Conservation (phyloP, 2,888 invertebrate species). For the Phymatocera aterrima region DNA sequence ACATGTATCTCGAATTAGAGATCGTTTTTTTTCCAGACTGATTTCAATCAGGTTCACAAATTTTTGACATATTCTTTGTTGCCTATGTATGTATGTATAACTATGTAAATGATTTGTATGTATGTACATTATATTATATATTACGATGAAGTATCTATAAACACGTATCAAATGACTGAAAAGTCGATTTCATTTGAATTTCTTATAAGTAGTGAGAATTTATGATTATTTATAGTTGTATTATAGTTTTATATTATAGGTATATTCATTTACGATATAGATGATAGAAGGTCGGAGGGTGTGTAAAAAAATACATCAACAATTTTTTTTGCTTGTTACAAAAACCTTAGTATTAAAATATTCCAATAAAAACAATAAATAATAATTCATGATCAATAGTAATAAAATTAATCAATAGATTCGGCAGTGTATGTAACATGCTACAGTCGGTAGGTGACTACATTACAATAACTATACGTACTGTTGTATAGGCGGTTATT, state of each 20-base stretch:
- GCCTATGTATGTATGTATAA: background rate
- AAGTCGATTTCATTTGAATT: background rate
- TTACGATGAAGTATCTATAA: constrained; percentile 4
- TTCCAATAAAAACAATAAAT: constrained; percentile 73
- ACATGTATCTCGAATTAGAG: background rate
- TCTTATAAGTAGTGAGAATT: background rate
- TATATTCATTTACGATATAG: too few relatives aligned
- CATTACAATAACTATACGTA: constrained; percentile 65
- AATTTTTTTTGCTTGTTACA: constrained; percentile 64
- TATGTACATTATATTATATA: too few relatives aligned
- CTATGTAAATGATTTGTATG: background rate
- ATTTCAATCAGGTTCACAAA: constrained; percentile 11
- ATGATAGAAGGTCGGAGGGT: background rate
- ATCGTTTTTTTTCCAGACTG: background rate
- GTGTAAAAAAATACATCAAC: background rate
- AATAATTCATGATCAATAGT: constrained; percentile 73
- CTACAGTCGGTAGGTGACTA: constrained; percentile 69
- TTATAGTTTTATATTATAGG: too few relatives aligned
- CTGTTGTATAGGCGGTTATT: constrained; percentile 63
- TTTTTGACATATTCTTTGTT: background rate
- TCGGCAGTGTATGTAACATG: constrained; percentile 73
- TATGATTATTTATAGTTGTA: constrained; percentile 20
- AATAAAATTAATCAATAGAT: constrained; percentile 71
- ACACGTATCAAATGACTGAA: constrained; percentile 18
- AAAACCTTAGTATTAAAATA: constrained; percentile 75